Percentiles rank a stretch among this genome's conserved stretches.
phyloP scores from a whole-genome alignment of 1,140 invertebrate species.

The Drosophila ambigua region DNA sequence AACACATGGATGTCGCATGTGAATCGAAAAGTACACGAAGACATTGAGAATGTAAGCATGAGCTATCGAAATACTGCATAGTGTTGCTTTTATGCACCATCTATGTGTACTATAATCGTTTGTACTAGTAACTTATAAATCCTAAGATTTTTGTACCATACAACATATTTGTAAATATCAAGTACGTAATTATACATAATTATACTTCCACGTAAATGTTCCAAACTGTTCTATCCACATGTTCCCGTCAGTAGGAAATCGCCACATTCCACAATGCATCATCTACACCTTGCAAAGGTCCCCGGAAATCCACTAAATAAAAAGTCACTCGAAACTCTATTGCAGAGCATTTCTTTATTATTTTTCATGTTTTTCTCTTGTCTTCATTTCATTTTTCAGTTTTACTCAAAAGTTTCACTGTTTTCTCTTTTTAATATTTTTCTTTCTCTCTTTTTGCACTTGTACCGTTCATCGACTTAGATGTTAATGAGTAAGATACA shows the following conservation, averaged over 20 bases:
- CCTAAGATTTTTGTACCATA: too few relatives aligned
- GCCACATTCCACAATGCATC: too few relatives aligned
- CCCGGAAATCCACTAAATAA: background rate
- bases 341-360: slow-evolving; percentile 84
- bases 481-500: slow-evolving; percentile 74
- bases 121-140: too few relatives aligned
- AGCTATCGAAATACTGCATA: too few relatives aligned
- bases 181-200: too few relatives aligned
- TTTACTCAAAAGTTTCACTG: slow-evolving; percentile 38
- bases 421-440: slow-evolving; percentile 38
- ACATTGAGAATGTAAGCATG: background rate
- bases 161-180: too few relatives aligned
- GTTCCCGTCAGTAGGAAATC: too few relatives aligned
- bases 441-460: slow-evolving; percentile 65
- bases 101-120: too few relatives aligned
- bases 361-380: slow-evolving; percentile 59
- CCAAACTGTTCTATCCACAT: too few relatives aligned
- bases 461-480: slow-evolving; percentile 78
- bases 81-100: too few relatives aligned
- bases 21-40: too few relatives aligned
- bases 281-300: background rate
- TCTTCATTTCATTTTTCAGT: slow-evolving; percentile 40
- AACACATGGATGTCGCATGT: background rate
- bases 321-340: slow-evolving; percentile 47
- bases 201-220: too few relatives aligned